These are phyloP conservation scores for Tenthredo distinguenda DNA, from an alignment of 2,888 invertebrate species.

Conservation along the genomic window DNA sequence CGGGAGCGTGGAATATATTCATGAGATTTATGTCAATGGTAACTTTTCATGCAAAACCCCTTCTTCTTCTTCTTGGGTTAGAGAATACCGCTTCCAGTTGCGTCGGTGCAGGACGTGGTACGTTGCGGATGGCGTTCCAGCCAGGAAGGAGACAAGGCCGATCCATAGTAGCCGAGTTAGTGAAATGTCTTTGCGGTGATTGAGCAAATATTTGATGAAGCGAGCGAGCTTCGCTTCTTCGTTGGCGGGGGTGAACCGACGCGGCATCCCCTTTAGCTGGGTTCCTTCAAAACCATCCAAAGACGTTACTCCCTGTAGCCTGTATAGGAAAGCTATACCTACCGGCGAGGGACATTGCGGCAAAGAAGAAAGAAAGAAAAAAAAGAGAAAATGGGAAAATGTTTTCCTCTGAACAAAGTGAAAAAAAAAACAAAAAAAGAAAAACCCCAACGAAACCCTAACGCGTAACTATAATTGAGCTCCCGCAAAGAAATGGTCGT, in stretches of 20 bases:
- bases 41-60: slow-evolving; percentile 61
- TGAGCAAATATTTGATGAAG: slow-evolving; percentile 77
- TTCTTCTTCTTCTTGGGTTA: slow-evolving; percentile 13
- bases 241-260: slow-evolving; percentile 47
- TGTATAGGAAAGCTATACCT: slow-evolving; percentile 52
- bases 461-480: slow-evolving; percentile 55
- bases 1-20: slow-evolving; percentile 59
- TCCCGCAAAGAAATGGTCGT: slow-evolving; percentile 54
- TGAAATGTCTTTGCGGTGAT: slow-evolving; percentile 77
- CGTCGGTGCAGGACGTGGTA: slow-evolving; percentile 17
- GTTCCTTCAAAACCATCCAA: slow-evolving; percentile 34
- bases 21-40: slow-evolving; percentile 62
- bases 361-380: background rate
- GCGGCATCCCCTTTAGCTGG: slow-evolving; percentile 28
- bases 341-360: background rate
- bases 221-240: slow-evolving; percentile 59
- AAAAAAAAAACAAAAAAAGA: slow-evolving; percentile 47
- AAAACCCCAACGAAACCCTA: slow-evolving; percentile 59
- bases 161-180: slow-evolving; percentile 72
- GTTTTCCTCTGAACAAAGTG: slow-evolving; percentile 30
- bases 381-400: slow-evolving; percentile 25
- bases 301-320: slow-evolving; percentile 56
- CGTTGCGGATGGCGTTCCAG: slow-evolving; percentile 10
- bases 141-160: slow-evolving; percentile 61
- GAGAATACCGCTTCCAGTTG: slow-evolving; percentile 18